Conservation (phyloP, 2,113 vertebrate species). For the Rhinopomastus cyanomelas region DNA sequence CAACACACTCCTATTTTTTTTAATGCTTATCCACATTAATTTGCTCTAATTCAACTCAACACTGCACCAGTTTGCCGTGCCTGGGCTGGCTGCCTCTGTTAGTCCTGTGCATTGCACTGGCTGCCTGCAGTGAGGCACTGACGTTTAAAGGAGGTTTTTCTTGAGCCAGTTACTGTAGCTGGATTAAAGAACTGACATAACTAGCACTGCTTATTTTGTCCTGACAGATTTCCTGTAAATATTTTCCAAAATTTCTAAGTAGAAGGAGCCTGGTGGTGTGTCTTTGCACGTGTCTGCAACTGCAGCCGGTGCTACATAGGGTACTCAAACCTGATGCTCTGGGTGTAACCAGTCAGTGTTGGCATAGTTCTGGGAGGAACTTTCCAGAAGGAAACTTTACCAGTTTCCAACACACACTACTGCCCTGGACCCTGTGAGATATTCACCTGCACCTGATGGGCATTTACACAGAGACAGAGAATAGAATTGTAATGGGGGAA, state of each 20-base stretch:
- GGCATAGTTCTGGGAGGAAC: not conserved
- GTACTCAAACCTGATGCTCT: fast-evolving
- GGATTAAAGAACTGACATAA: constrained; percentile 30
- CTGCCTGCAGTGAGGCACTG: not conserved
- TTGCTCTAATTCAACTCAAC: not conserved
- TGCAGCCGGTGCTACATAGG: not conserved
- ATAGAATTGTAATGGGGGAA: not conserved
- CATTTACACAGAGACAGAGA: not conserved
- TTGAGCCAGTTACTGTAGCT: not conserved
- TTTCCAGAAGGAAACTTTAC: too few species aligned
- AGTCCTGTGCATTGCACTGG: not conserved
- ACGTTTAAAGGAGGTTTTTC: not conserved
- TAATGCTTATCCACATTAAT: not conserved
- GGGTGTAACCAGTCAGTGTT: not conserved
- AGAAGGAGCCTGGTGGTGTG: not conserved
- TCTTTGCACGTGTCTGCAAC: not conserved
- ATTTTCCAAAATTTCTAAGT: not conserved
- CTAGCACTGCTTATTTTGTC: not conserved
- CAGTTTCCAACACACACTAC: not conserved
- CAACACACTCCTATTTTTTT: not conserved
- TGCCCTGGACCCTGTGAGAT: fast-evolving
- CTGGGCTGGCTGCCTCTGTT: not conserved
- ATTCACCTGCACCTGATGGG: not conserved
- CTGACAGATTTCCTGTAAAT: not conserved
- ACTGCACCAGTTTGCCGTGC: not conserved